Evolutionary conservation across 1,140 invertebrate genomes (phyloP).

Genomic region (Neocloeon triangulifer): DNA sequence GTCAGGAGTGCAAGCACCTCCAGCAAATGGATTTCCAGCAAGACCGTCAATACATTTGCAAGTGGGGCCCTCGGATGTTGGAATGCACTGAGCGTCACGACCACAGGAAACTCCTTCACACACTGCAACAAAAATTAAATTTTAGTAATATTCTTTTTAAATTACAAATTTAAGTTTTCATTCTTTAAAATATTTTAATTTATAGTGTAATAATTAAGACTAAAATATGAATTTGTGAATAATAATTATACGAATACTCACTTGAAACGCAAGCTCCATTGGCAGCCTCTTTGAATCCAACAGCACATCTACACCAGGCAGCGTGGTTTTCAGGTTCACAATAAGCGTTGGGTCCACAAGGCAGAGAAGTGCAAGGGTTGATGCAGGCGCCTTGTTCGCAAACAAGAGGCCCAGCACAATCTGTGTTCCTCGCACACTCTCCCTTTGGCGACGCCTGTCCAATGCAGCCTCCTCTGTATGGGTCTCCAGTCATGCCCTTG

Average conservation of each 20-base stretch:
- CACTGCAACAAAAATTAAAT: slow-evolving; percentile 21
- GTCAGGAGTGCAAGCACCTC: slow-evolving; percentile 56
- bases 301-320: slow-evolving; percentile 64
- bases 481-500: slow-evolving; percentile 54
- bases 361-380: slow-evolving; percentile 50
- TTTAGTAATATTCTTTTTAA: slow-evolving; percentile 5
- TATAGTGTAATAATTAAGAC: not conserved
- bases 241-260: slow-evolving; percentile 18
- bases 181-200: not conserved
- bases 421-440: slow-evolving; percentile 42
- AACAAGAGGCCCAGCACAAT: slow-evolving; percentile 56
- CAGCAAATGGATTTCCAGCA: slow-evolving; percentile 74
- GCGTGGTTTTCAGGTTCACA: slow-evolving; percentile 74
- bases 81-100: slow-evolving; percentile 61
- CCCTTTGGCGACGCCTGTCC: slow-evolving; percentile 17
- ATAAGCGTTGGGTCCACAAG: slow-evolving; percentile 62
- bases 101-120: slow-evolving; percentile 64
- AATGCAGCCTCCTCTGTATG: slow-evolving; percentile 53
- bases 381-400: slow-evolving; percentile 53
- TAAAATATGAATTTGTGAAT: slow-evolving; percentile 3
- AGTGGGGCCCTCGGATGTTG: slow-evolving; percentile 61
- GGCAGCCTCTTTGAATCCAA: slow-evolving; percentile 51
- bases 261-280: slow-evolving; percentile 58
- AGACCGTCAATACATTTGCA: slow-evolving; percentile 70
- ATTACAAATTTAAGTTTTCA: slow-evolving; percentile 4